Evolutionary conservation across 2,797 vertebrate species (phyloP), one percentile per base, ranked within the genome.

Genomic region (Enteromius thamalakanensis): DNA sequence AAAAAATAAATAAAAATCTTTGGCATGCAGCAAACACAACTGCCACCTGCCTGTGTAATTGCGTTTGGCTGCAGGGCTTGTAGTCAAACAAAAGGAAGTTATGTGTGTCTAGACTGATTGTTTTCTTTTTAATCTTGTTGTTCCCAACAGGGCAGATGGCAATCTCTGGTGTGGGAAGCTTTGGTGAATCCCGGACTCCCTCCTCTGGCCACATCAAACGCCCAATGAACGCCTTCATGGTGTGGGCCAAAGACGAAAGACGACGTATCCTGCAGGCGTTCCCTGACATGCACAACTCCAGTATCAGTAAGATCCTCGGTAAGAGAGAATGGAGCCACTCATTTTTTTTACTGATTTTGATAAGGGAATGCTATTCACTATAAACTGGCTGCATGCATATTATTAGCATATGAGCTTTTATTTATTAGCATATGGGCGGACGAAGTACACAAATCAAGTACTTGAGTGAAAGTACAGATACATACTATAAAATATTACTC

Each of bases 171-270:
- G 92, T 94, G 3, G 95, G 95, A 71, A 93, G 94, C 85, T 98
- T 97, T 84, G 87, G 95, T 0, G 97, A 98, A 85, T 94, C 94
- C 82, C 92, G 97, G 68, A 89, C 92, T 42, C 87, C 94, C 65
- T 96, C 96, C 88, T 97, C 96, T 11, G 97, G 96, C 80, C 97
- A 99, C 94, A 98, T 99, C 91, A 99, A 99, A 92, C 91, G 98
- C 58, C 98, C 98, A 89, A 99, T 99, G 98, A 99, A 99, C 0
- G 98, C 98, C 89, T 99, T 99, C 91, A 99, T 99, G 97, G 98
- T 99, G 67, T 99, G 98, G 98, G 98, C 97, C 71, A 99, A 99
- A 89, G 98, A 99, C 0, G 98, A 99, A 92, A 94, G 97, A 71
- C 93, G 97, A 81, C 97, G 97, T 90, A 99, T 99, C 87, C 92